Evolutionary conservation across 1,140 invertebrate genomes (phyloP).

Genomic region (Ptiloglossa arizonensis): DNA sequence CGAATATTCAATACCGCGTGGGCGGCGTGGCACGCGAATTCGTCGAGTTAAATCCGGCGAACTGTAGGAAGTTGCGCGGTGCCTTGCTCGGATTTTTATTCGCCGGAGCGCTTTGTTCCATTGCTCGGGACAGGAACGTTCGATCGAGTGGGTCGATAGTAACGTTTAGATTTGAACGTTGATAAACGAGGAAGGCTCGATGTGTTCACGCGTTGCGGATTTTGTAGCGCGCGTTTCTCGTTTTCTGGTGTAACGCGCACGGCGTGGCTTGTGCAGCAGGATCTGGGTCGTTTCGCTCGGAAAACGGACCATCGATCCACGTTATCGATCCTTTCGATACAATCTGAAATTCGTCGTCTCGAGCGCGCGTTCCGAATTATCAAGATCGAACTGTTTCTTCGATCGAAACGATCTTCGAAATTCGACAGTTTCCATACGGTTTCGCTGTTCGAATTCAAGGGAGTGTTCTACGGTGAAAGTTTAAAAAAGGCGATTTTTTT

Average conservation of each 20-base stretch:
- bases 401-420: no score
- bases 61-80: not conserved
- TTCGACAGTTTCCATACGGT: no score
- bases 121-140: not conserved
- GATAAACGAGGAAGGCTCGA: slow-evolving; percentile 9
- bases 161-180: not conserved
- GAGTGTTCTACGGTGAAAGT: no score
- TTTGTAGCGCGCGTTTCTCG: slow-evolving; percentile 13
- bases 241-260: slow-evolving; percentile 56
- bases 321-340: slow-evolving; percentile 40
- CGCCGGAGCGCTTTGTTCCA: not conserved
- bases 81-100: not conserved
- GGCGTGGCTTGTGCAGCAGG: not conserved
- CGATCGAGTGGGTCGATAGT: not conserved
- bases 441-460: no score
- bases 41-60: no score
- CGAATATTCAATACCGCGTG: not conserved
- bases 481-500: no score
- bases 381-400: no score
- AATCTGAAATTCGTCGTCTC: not conserved
- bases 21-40: not conserved
- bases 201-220: not conserved
- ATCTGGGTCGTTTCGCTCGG: slow-evolving; percentile 62
- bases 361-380: not conserved
- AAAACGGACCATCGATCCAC: slow-evolving; percentile 35